Base-by-base conservation (phyloP, 2,797 vertebrate species). In the Anisognathus igniventris region DNA sequence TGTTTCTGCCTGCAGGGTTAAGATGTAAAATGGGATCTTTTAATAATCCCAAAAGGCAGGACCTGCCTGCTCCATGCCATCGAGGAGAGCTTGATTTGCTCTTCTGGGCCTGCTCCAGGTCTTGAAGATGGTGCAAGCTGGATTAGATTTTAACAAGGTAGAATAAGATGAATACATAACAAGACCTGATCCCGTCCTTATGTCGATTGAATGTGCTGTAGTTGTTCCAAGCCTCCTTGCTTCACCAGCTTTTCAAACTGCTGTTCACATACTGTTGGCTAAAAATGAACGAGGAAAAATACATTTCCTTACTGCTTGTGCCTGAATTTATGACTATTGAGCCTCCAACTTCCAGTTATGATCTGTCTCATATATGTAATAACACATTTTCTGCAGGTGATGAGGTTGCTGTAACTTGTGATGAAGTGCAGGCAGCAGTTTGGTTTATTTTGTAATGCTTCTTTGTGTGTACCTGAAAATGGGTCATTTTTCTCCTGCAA, bases 391-490 rank as follows among this genome's bases (percentile, higher is more conserved):
- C 93, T 94, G 88, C 68, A 60, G 92, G 87, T 92, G 91, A 94
- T 92, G 94, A 86, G 92, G 93, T 95, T 96, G 90, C 90, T 92
- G 82, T 95, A 93, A 83, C 90, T 94, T 76, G 79, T 93, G 90
- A 97, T 94, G 88, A 97, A 96, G 83, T 91, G 83, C 87, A 91
- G 90, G 87, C 83, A 86, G 73, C 79, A 56, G 77, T 91, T 94
- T 74, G 80, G 92, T 97, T 96, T 94, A 96, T 97, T 96, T 95
- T 83, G 86, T 92, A 92, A 86, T 92, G 90, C 89, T 92, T 86
- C 94, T 95, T 97, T 96, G 87, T 75, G 79, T 96, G 92, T 91
- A 91, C 95, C 92, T 94, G 96, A 95, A 97, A 97, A 96, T 94
- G 93, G 93, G 93, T 95, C 91, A 96, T 97, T 97, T 97, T 97